Percentiles rank a stretch among this genome's conserved stretches.
Conservation (phyloP, 2,888 invertebrate species). For the Agrotis segetum region DNA sequence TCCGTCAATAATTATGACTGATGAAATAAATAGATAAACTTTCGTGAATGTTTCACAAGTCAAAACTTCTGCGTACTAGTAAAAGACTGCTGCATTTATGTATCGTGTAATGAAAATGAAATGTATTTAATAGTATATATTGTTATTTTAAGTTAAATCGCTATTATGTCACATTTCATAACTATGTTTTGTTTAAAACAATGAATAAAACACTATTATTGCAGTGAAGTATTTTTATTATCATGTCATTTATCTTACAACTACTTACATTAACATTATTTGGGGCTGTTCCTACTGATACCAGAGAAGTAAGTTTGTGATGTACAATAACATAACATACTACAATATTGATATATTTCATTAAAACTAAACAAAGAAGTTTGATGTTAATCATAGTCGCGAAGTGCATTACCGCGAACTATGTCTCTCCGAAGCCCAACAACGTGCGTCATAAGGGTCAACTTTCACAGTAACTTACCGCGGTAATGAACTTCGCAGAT, state of each 20-base stretch:
- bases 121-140: background rate
- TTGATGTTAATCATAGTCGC: too few species aligned
- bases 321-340: constrained; percentile 20
- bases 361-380: constrained; percentile 26
- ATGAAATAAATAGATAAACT: too few species aligned
- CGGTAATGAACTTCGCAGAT: too few species aligned
- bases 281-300: constrained; percentile 23
- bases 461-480: too few species aligned
- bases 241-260: constrained; percentile 36
- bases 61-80: background rate
- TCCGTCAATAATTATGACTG: too few species aligned
- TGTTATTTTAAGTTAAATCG: background rate
- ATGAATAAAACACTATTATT: constrained; percentile 18
- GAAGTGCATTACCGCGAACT: too few species aligned
- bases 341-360: constrained; percentile 1
- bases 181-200: background rate
- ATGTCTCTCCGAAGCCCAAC: too few species aligned
- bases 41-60: background rate
- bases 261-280: constrained; percentile 34
- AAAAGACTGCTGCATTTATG: constrained; percentile 1
- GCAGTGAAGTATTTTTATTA: constrained; percentile 44
- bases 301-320: constrained; percentile 33
- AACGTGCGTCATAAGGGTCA: too few species aligned
- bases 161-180: background rate
- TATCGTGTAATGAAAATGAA: constrained; percentile 6